Evolutionary conservation across 2,888 invertebrate genomes (phyloP).

Genomic region (Nomada ruficornis): DNA sequence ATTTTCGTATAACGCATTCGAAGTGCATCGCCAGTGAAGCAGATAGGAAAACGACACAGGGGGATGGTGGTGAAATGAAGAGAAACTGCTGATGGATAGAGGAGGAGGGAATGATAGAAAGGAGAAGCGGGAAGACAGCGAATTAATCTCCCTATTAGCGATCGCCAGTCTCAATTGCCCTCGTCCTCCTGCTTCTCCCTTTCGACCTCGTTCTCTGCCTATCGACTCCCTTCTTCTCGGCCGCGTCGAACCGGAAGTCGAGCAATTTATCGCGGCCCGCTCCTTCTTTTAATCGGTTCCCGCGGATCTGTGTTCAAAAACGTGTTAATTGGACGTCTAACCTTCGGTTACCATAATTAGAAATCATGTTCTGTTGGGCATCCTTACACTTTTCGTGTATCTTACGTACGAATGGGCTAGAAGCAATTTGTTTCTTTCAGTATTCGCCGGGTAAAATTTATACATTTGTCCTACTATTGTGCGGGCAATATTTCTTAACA

Average conservation of each 20-base stretch:
- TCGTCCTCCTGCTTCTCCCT: slow-evolving; percentile 49
- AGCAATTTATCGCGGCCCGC: slow-evolving; percentile 68
- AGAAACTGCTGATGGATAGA: background rate
- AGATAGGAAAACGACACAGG: slow-evolving; percentile 31
- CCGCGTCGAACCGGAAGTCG: slow-evolving; percentile 64
- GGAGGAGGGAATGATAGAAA: background rate
- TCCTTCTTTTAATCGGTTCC: slow-evolving; percentile 33
- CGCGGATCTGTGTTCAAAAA: slow-evolving; percentile 57
- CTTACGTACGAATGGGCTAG: too few species aligned
- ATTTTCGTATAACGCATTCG: slow-evolving; percentile 40
- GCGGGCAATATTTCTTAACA: too few species aligned
- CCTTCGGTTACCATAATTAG: slow-evolving; percentile 24
- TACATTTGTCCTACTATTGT: too few species aligned
- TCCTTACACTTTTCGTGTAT: background rate
- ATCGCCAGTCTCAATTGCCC: slow-evolving; percentile 74
- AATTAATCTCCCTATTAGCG: slow-evolving; percentile 77
- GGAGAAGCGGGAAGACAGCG: slow-evolving; percentile 66
- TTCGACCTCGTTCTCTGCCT: slow-evolving; percentile 54
- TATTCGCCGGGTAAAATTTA: too few species aligned
- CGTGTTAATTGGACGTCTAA: slow-evolving; percentile 46
- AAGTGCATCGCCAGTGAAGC: slow-evolving; percentile 27
- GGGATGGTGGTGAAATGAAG: background rate
- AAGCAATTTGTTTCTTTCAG: too few species aligned
- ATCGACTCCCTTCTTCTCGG: slow-evolving; percentile 51
- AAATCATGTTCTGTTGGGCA: background rate